phyloP scores from a whole-genome alignment of 2,797 vertebrate species.

The Atherinosoma microstoma region DNA sequence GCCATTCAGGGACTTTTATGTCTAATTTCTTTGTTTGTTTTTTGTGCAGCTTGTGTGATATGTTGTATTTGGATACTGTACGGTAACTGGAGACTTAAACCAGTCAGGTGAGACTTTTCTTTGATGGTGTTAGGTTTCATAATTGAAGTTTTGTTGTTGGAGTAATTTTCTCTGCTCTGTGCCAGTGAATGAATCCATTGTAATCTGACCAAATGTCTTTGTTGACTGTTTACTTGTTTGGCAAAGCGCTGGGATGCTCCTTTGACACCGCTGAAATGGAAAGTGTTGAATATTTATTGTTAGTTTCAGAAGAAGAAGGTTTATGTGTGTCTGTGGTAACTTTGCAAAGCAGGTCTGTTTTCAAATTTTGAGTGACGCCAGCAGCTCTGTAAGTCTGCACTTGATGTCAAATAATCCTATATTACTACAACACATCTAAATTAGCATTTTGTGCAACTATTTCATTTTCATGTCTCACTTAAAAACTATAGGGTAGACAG shows the following conservation, averaged over 20 bases:
- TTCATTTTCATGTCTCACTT: not conserved
- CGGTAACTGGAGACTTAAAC: constrained; percentile 3
- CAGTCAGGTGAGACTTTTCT: constrained; percentile 6
- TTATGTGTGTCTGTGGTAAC: not conserved
- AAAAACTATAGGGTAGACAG: not conserved
- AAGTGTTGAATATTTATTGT: constrained; percentile 6
- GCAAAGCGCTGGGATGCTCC: constrained; percentile 2
- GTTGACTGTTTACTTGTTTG: constrained; percentile 17
- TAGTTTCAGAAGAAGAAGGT: not conserved
- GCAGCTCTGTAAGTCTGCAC: not conserved
- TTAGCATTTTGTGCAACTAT: not conserved
- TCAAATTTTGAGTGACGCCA: no score
- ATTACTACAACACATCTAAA: not conserved
- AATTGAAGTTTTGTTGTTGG: constrained; percentile 12
- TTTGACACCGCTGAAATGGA: constrained; percentile 10
- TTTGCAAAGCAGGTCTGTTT: not conserved
- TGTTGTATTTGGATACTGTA: not conserved
- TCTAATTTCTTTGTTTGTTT: constrained; percentile 10
- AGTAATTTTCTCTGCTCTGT: not conserved
- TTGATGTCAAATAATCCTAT: not conserved
- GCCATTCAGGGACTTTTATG: constrained; percentile 29
- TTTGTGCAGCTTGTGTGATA: not conserved
- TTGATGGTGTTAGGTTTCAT: not conserved
- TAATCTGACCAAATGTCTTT: constrained; percentile 34
- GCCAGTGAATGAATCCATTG: constrained; percentile 9